Percentiles rank a stretch among this genome's conserved stretches.
These are phyloP conservation scores for Macrosoma leucophasiata DNA, from an alignment of 2,888 invertebrate species.

Conservation along the genomic window DNA sequence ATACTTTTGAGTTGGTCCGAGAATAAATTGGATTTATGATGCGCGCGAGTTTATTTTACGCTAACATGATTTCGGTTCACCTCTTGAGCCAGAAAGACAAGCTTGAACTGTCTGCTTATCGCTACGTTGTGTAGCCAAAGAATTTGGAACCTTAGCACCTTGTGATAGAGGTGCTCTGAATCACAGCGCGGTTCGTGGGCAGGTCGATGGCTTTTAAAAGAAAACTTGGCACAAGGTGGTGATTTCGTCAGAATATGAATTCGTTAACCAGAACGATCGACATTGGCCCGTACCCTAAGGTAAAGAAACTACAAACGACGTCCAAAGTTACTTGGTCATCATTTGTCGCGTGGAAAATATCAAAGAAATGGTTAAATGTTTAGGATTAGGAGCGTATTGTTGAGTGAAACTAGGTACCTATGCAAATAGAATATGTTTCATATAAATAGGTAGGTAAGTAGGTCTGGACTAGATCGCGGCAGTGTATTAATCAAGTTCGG, in stretches of 20 bases:
- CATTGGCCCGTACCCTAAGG: too few species aligned
- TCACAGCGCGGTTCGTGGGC: conserved; percentile 32
- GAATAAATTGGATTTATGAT: conserved; percentile 21
- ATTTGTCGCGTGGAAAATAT: too few species aligned
- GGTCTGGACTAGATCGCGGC: too few species aligned
- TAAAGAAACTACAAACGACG: too few species aligned
- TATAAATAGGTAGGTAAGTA: too few species aligned
- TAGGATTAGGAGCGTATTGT: too few species aligned
- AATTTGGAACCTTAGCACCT: conserved; percentile 31
- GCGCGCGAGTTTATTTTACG: conserved; percentile 34
- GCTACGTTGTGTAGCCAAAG: not conserved
- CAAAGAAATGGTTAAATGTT: too few species aligned
- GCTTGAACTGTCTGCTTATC: conserved; percentile 18
- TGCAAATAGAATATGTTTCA: too few species aligned
- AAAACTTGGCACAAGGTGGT: conserved; percentile 62
- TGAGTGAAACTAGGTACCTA: too few species aligned
- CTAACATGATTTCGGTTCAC: conserved; percentile 32
- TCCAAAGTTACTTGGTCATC: too few species aligned
- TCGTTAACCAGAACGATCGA: conserved; percentile 56
- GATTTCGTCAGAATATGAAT: conserved; percentile 63
- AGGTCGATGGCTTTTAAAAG: conserved; percentile 67
- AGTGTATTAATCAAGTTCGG: too few species aligned
- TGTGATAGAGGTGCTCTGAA: conserved; percentile 20
- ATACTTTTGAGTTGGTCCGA: too few species aligned
- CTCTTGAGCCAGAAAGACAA: conserved; percentile 44